Evolutionary conservation across 2,888 invertebrate genomes (phyloP), one percentile per base, ranked within the genome.

Genomic region (Ichneumoninae sp.): DNA sequence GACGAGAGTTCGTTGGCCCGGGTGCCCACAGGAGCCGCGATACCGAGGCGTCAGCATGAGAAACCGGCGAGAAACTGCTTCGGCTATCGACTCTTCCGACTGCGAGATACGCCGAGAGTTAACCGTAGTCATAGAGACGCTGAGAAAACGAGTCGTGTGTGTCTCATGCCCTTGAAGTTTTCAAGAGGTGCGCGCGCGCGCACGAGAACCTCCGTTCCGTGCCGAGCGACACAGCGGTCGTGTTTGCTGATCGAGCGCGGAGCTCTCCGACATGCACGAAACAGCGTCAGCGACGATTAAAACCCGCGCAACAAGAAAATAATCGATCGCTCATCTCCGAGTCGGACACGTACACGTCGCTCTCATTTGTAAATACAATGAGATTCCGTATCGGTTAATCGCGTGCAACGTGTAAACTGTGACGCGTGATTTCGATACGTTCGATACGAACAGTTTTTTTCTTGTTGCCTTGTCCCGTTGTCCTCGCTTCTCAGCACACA

Each of bases 1-100:
- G 77, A 69, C 30, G 52, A 40, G 77, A 84, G 80, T 83, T 86
- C 86, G 66, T 78, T 83, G 81, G 65, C 81, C 86, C 62, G 30
- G 72, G 44, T 47, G 62, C 50, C 69, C 52, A 52, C 13, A 72
- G 77, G 50, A 62, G 10, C 33, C 65, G 22, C 52, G 69, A 62
- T 62, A 71, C 19, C 57, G 47, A 10, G 26, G 13, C 26, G 60
- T 3, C 66, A 30, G 13, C 22, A 50, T 60, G 60, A 44, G 72
- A 72, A 57, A 40, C 57, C 16, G 1, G 5, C 60, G 54, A 70
- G 57, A 40, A 57, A 71, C 72, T n/a, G 47, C 57, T 60, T 47
- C 44, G 22, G 57, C 54, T 68, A 36, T 77, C 52, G 22, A 68
- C 68, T 77, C 76, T 52, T 68, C 54, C 26, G 10, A 68, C 6